These are phyloP conservation scores for Chloropsis cyanopogon DNA, from an alignment of 2,113 vertebrate species.

Conservation along the genomic window DNA sequence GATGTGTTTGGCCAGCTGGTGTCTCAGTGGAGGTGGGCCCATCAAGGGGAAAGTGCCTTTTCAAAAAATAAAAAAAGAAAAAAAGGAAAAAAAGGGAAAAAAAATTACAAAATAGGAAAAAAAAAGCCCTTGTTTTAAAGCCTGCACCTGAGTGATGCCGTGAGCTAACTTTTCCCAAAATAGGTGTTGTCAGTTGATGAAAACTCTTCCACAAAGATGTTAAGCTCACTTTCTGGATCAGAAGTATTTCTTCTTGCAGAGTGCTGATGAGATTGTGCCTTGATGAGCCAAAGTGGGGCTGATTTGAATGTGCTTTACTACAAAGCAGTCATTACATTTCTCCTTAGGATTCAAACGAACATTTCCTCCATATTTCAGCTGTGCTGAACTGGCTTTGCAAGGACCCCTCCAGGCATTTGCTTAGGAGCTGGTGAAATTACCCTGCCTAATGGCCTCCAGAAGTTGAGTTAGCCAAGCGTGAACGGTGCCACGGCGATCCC, in stretches of 20 bases:
- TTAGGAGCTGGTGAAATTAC: constrained; percentile 60
- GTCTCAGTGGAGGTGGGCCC: not conserved
- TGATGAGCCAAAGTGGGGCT: constrained; percentile 16
- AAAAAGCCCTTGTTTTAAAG: not conserved
- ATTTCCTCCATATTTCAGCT: constrained; percentile 32
- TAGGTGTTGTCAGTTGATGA: constrained; percentile 26
- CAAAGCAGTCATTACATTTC: constrained; percentile 33
- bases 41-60: not conserved
- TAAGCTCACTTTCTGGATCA: constrained; percentile 11
- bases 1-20: not conserved
- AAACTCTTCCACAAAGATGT: constrained; percentile 27
- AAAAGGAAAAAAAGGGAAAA: fast-evolving
- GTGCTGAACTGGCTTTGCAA: constrained; percentile 39
- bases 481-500: constrained; percentile 22
- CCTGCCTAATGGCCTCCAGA: constrained; percentile 56
- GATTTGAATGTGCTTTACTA: constrained; percentile 31
- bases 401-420: constrained; percentile 50
- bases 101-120: not conserved
- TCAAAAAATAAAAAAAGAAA: not conserved
- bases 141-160: not conserved
- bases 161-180: constrained; percentile 17
- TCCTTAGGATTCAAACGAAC: not conserved
- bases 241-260: not conserved
- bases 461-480: constrained; percentile 3
- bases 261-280: not conserved